Percentiles rank a stretch among this genome's conserved stretches.
phyloP scores from a whole-genome alignment of 1,140 invertebrate species.

The Penaeus chinensis region DNA sequence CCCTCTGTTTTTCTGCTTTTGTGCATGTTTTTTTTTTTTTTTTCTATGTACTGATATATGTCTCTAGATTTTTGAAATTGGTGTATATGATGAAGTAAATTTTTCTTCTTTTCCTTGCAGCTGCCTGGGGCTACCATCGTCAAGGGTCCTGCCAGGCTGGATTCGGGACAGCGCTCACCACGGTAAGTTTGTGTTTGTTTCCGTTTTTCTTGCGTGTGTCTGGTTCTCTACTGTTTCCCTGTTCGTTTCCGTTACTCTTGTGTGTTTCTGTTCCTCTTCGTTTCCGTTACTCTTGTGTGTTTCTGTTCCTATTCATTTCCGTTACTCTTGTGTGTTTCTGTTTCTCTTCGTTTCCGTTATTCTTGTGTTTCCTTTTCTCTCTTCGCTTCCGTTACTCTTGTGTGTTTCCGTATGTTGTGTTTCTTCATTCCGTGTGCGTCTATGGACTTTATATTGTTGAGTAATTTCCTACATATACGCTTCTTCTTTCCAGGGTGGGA shows the following conservation, averaged over 20 bases:
- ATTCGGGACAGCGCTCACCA: conserved; percentile 85
- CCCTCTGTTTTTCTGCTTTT: not conserved
- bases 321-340: not conserved
- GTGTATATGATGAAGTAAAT: no score
- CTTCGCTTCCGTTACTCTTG: not conserved
- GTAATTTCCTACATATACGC: no score
- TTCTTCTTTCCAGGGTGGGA: conserved; percentile 64
- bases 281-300: not conserved
- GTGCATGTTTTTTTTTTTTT: no score
- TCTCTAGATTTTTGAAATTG: no score
- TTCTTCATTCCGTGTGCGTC: not conserved
- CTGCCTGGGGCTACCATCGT: conserved; percentile 87
- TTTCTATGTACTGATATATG: no score
- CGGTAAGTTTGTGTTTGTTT: conserved; percentile 75
- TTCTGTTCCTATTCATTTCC: not conserved
- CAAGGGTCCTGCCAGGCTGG: conserved; percentile 96
- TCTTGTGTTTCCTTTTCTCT: not conserved
- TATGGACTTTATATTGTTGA: no score
- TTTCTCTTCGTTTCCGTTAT: not conserved
- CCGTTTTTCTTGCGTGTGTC: not conserved
- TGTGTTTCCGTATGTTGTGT: not conserved
- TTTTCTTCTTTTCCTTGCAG: conserved; percentile 72
- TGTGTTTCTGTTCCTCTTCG: not conserved
- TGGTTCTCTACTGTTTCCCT: not conserved
- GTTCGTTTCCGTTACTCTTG: not conserved